These are phyloP conservation scores for Alethe castanea DNA, from an alignment of 2,113 vertebrate species.

Conservation along the genomic window DNA sequence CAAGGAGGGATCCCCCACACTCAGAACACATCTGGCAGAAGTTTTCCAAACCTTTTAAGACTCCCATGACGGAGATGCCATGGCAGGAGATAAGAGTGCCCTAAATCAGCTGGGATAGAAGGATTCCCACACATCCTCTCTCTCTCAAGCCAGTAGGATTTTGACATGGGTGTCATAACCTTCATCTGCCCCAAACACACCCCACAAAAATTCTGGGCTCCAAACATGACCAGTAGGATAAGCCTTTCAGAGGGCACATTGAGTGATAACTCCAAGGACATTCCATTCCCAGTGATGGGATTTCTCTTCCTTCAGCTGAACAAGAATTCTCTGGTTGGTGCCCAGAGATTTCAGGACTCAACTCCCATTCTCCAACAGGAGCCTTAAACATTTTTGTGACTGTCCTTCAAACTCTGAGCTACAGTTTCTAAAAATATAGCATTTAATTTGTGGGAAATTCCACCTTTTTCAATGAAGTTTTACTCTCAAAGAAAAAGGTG, in stretches of 20 bases:
- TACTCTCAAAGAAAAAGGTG: neutral
- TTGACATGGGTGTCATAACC: rapidly evolving
- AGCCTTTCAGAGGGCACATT: neutral
- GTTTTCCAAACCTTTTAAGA: neutral
- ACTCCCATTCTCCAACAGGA: neutral
- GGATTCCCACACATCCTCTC: neutral
- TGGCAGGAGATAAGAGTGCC: neutral
- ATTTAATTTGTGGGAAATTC: neutral
- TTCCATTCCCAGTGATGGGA: neutral
- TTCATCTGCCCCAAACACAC: neutral
- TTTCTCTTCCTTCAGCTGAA: neutral
- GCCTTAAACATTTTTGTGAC: neutral
- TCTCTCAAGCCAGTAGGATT: neutral
- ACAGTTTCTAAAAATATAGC: neutral
- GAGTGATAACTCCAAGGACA: neutral
- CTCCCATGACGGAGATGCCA: neutral
- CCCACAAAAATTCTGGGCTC: neutral
- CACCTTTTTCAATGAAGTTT: neutral
- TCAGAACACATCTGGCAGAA: neutral
- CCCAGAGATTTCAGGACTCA: neutral
- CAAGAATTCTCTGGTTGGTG: neutral
- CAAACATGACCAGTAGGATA: neutral
- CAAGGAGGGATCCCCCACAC: rapidly evolving
- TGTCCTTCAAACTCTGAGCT: neutral
- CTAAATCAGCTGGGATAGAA: neutral